Base-by-base conservation (phyloP, 2,888 invertebrate species). In the Sinopyrophorus schimmeli region DNA sequence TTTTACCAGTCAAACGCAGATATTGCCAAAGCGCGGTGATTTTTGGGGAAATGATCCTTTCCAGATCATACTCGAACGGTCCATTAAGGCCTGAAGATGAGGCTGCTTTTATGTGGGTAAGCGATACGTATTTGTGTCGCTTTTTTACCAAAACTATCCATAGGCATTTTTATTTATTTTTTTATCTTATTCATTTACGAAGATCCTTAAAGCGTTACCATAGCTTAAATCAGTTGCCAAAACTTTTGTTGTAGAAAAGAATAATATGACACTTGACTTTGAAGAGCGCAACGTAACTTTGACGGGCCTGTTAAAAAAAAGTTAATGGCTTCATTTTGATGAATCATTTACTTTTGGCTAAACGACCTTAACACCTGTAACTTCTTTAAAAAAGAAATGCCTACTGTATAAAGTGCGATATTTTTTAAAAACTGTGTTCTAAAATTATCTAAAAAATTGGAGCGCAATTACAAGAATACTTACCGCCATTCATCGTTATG, bases 51-150 rank as follows among this genome's bases (percentile, higher is more conserved):
- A 72, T 72, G 72, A 63, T 72, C 43, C 61, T 70, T 5, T 69
- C 71, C 26, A 65, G 67, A 49, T 65, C 57, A 47, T 58, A 58
- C 54, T 66, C 68, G 18, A 66, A 60, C 24, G 62, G 66, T 31
- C 58, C 65, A 42, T 71, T 71, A 54, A 56, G 47, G 28, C 51
- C 61, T 21, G 56, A 57, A 51, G 57, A 68, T 47, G 72, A 71
- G 52, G 55, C 65, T 3, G 67, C 69, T 32, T 62, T 60, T 20
- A 59, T 72, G 57, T 74, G 74, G 74, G 74, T 74, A 68, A 72
- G 74, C 51, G 2, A 18, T 3, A 5, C 15, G 3, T n/a, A 16
- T 40, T 34, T 42, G 24, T 27, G 26, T 12, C 9, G 10, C 10
- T 17, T 5, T 21, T 31, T 31, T 10, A 11, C 31, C 10, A 17